Evolutionary conservation across 1,140 invertebrate genomes (phyloP).

Genomic region (Bombus sibiricus): DNA sequence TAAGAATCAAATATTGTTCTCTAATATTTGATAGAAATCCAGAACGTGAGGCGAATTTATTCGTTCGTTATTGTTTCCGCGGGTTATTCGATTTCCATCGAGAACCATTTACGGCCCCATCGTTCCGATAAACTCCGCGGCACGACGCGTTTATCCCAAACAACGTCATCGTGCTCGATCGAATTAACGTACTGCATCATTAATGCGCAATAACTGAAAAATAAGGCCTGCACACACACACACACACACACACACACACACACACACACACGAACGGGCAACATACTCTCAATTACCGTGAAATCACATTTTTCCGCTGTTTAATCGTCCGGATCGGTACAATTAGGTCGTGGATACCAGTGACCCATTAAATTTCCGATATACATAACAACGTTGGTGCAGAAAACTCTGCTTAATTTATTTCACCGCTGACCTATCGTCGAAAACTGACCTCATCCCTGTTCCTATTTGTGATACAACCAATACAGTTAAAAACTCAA

Average conservation of each 20-base stretch:
- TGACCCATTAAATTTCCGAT: conserved; percentile 67
- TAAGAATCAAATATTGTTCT: not conserved
- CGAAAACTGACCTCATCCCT: not conserved
- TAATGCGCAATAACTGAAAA: conserved; percentile 27
- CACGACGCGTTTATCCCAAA: not conserved
- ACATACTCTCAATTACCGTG: conserved; percentile 55
- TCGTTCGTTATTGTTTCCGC: not conserved
- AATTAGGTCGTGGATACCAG: conserved; percentile 60
- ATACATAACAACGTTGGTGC: conserved; percentile 51
- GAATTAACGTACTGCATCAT: conserved; percentile 9
- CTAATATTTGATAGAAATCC: not conserved
- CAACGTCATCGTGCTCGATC: conserved; percentile 17
- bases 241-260: too few species aligned
- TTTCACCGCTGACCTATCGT: conserved; percentile 24
- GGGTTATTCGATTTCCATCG: not conserved
- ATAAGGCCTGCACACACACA: conserved; percentile 17
- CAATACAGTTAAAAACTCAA: not conserved
- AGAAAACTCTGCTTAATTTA: conserved; percentile 61
- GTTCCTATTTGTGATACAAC: not conserved
- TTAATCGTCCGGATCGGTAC: conserved; percentile 51
- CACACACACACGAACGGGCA: too few species aligned
- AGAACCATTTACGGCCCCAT: not conserved
- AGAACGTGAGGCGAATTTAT: not conserved
- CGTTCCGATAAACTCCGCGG: conserved; percentile 2
- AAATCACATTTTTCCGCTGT: conserved; percentile 62